phyloP scores from a whole-genome alignment of 2,888 invertebrate species.

The Hypolimnas misippus region DNA sequence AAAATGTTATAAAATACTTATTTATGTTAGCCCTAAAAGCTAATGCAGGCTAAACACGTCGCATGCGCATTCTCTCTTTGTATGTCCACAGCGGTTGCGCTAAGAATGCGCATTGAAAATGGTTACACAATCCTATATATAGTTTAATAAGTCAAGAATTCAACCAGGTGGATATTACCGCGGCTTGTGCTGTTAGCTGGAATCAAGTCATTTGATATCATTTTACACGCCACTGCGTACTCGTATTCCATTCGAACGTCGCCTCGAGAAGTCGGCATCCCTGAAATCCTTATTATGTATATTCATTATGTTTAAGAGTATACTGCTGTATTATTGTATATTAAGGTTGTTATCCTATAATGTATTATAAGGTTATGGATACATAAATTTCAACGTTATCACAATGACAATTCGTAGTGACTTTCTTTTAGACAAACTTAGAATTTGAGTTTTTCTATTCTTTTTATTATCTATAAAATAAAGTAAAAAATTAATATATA shows the following conservation, averaged over 20 bases:
- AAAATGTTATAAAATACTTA: no score
- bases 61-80: constrained; percentile 67
- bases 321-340: no score
- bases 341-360: no score
- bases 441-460: no score
- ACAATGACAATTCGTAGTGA: not conserved
- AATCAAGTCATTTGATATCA: constrained; percentile 32
- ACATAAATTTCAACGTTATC: no score
- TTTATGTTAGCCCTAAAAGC: constrained; percentile 56
- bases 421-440: not conserved
- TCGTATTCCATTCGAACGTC: constrained; percentile 21
- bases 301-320: not conserved
- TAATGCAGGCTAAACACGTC: constrained; percentile 58
- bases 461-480: no score
- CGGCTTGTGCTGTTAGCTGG: constrained; percentile 20
- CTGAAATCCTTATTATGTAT: not conserved
- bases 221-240: constrained; percentile 29
- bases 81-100: constrained; percentile 61
- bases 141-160: constrained; percentile 41
- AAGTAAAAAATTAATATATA: no score
- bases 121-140: constrained; percentile 45
- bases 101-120: constrained; percentile 59
- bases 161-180: constrained; percentile 34
- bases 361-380: no score
- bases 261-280: not conserved